Evolutionary conservation across 1,140 invertebrate species (phyloP).

Genomic region (Berghia stephanieae): DNA sequence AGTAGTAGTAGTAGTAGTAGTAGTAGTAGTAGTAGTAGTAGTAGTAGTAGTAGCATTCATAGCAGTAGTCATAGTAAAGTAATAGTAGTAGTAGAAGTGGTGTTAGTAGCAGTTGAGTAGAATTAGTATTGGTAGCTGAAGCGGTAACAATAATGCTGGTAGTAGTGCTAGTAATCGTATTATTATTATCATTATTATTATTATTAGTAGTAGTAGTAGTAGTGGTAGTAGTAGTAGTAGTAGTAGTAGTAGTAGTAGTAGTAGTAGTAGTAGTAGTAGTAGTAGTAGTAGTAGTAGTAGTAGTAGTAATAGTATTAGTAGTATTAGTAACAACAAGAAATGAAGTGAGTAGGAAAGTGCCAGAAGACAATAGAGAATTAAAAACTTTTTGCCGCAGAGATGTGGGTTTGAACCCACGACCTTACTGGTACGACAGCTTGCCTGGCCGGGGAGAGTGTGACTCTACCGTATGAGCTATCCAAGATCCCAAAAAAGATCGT

Average conservation of each 20-base stretch:
- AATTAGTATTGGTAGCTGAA: background rate
- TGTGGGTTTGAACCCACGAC: no score
- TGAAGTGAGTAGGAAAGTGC: no score
- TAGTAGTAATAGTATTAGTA: background rate
- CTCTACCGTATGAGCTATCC: no score
- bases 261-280: background rate
- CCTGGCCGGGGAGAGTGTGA: no score
- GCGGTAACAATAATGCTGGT: background rate
- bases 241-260: background rate
- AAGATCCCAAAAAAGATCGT: no score
- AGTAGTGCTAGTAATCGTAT: constrained; percentile 5
- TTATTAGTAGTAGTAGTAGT: background rate
- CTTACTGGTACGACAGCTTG: no score
- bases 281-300: constrained; percentile 19
- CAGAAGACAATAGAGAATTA: no score
- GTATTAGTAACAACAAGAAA: background rate
- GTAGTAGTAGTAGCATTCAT: background rate
- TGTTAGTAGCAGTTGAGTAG: constrained; percentile 5
- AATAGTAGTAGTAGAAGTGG: background rate
- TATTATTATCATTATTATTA: background rate
- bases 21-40: constrained; percentile 10
- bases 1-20: background rate
- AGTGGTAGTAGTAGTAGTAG: constrained; percentile 12
- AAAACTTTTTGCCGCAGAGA: no score
- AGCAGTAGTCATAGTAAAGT: constrained; percentile 5